These are phyloP conservation scores for Oreochromis aureus DNA, from an alignment of 2,113 vertebrate species.

Conservation along the genomic window DNA sequence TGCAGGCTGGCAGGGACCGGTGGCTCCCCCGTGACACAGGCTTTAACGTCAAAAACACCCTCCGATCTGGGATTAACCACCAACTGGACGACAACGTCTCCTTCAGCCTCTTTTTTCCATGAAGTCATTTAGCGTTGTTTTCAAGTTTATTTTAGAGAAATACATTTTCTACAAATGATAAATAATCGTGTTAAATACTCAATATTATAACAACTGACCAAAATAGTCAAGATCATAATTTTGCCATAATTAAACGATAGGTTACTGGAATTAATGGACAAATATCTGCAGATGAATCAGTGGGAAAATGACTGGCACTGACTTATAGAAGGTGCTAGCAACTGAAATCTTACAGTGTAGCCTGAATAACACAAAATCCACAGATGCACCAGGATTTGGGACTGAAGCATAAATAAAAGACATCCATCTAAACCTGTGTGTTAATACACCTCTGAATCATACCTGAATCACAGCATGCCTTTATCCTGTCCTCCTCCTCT, in stretches of 20 bases:
- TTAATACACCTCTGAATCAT: background rate
- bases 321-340: background rate
- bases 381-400: background rate
- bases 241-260: background rate
- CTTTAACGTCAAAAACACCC: background rate
- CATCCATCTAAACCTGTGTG: background rate
- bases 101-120: background rate
- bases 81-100: background rate
- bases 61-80: background rate
- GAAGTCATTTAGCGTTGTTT: accelerated
- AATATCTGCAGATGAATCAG: background rate
- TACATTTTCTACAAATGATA: background rate
- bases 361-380: background rate
- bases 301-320: background rate
- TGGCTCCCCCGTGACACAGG: background rate
- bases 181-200: background rate
- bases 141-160: background rate
- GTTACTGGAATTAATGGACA: background rate
- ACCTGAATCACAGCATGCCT: background rate
- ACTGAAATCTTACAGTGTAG: background rate
- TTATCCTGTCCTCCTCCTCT: background rate
- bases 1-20: background rate
- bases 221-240: background rate
- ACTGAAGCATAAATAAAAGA: background rate
- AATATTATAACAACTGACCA: background rate